Evolutionary conservation across 2,113 vertebrate genomes (phyloP).

Genomic region (Anolis sagrei): DNA sequence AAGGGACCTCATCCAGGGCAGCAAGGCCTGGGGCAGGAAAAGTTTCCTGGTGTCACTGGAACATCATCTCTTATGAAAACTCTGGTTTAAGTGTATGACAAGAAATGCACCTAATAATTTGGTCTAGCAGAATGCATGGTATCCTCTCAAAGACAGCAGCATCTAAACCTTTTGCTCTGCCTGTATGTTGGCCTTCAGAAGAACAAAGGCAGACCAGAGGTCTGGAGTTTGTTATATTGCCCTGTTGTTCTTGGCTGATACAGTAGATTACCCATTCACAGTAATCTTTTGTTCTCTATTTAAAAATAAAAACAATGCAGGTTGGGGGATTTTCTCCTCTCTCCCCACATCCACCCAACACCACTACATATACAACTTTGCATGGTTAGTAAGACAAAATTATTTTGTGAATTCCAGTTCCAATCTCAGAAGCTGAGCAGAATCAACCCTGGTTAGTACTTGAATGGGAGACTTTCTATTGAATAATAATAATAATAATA

Average conservation of each 20-base stretch:
- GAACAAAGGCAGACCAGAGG: too few species aligned
- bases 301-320: not conserved
- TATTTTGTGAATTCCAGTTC: not conserved
- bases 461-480: too few species aligned
- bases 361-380: not conserved
- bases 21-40: not conserved
- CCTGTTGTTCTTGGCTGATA: not conserved
- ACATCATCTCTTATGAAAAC: not conserved
- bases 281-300: not conserved
- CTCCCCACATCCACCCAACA: not conserved
- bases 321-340: not conserved
- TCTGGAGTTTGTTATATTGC: rapidly evolving
- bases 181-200: not conserved
- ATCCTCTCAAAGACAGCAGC: too few species aligned
- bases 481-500: too few species aligned
- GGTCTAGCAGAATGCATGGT: not conserved
- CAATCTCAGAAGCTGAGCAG: too few species aligned
- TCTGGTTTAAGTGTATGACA: not conserved
- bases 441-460: too few species aligned
- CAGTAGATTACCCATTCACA: not conserved
- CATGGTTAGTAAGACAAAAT: not conserved
- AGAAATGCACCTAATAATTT: not conserved
- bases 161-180: not conserved
- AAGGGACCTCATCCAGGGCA: conserved; percentile 44
- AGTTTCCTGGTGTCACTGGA: not conserved